These are phyloP conservation scores for Leucoraja ocellata DNA, from an alignment of 2,797 vertebrate genomes.

Conservation along the genomic window DNA sequence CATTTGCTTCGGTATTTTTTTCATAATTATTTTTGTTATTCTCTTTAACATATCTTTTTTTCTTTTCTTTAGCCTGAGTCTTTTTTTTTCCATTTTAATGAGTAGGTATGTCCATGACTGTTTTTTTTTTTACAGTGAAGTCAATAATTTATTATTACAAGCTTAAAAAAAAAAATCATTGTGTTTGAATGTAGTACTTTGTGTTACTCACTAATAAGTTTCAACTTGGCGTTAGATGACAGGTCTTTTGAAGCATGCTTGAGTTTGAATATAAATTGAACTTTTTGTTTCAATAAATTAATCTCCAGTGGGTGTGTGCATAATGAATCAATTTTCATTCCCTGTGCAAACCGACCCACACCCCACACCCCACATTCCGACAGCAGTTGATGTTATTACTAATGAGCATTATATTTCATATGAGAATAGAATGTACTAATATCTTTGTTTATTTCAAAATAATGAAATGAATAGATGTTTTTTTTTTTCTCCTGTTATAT, in stretches of 20 bases:
- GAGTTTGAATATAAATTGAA: conserved; percentile 22
- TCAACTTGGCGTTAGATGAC: conserved; percentile 21
- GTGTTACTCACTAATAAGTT: conserved; percentile 8
- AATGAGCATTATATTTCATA: conserved; percentile 32
- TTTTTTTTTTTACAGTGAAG: not conserved
- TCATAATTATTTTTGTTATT: not conserved
- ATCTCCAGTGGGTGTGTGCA: conserved; percentile 25
- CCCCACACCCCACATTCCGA: conserved; percentile 6
- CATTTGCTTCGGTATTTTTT: not conserved
- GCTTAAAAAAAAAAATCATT: not conserved
- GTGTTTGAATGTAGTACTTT: conserved; percentile 4
- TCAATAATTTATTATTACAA: conserved; percentile 30
- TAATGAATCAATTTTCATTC: conserved; percentile 33
- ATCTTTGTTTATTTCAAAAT: conserved; percentile 31
- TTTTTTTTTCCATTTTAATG: not conserved
- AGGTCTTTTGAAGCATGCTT: not conserved
- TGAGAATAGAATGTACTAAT: conserved; percentile 36
- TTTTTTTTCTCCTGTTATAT: not conserved
- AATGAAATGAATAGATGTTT: conserved; percentile 26
- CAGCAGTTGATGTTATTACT: not conserved
- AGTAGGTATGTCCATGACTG: not conserved
- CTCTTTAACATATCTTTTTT: not conserved
- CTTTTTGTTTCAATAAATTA: conserved; percentile 35
- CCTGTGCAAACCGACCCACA: not conserved
- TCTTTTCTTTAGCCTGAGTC: not conserved